phyloP scores from a whole-genome alignment of 1,140 invertebrate species.

The Psilanteris sp. region DNA sequence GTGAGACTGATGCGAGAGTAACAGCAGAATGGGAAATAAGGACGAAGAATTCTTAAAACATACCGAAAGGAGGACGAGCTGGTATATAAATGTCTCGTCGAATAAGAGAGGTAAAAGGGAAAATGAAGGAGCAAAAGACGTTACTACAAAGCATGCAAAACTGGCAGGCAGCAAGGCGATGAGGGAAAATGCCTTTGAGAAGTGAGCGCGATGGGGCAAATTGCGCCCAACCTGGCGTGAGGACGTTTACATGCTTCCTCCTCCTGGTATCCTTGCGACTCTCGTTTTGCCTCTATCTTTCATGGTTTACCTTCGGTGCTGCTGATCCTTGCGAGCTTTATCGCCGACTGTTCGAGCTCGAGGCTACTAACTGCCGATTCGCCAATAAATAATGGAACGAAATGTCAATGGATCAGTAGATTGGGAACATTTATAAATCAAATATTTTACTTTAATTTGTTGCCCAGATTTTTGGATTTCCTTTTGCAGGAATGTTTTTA shows the following conservation, averaged over 20 bases:
- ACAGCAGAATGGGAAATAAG: neutral
- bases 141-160: conserved; percentile 61
- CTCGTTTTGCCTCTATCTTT: conserved; percentile 54
- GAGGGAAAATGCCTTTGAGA: conserved; percentile 41
- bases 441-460: conserved; percentile 2
- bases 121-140: conserved; percentile 53
- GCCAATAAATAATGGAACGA: conserved; percentile 52
- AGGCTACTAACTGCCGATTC: conserved; percentile 45
- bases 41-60: conserved; percentile 24
- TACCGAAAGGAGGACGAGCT: conserved; percentile 19
- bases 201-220: conserved; percentile 58
- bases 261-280: conserved; percentile 38
- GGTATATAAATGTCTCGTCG: conserved; percentile 36
- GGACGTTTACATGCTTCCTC: conserved; percentile 58
- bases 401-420: conserved; percentile 49
- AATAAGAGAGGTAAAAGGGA: conserved; percentile 46
- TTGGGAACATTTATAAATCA: conserved; percentile 27
- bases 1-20: neutral
- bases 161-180: conserved; percentile 35
- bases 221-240: conserved; percentile 64
- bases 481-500: too few species aligned
- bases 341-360: conserved; percentile 55
- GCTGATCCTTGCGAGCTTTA: conserved; percentile 59
- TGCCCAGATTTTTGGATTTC: too few species aligned
- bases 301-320: conserved; percentile 19